Conservation (phyloP, 2,888 invertebrate species). For the Chrysolina oricalcia region DNA sequence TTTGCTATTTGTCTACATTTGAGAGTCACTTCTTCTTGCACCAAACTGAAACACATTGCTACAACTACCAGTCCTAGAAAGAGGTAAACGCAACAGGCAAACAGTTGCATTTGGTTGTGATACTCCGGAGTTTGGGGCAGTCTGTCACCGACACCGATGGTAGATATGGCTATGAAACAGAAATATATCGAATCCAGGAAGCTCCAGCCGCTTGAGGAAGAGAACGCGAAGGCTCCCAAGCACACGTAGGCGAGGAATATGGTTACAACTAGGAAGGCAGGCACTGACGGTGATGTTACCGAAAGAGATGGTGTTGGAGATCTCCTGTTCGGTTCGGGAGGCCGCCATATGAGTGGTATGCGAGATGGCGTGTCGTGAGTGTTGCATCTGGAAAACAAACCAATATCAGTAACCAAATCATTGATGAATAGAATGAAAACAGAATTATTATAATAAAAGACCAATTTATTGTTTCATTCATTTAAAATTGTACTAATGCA, state of each 20-base stretch:
- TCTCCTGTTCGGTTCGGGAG: conserved; percentile 66
- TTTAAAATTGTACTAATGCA: no score
- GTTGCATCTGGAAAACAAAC: conserved; percentile 63
- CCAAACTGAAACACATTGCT: conserved; percentile 88
- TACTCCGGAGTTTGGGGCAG: conserved; percentile 64
- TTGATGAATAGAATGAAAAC: no score
- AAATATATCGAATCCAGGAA: conserved; percentile 88
- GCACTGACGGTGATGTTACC: conserved; percentile 74
- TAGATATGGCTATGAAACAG: conserved; percentile 88
- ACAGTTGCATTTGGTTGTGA: conserved; percentile 80
- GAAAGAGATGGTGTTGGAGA: conserved; percentile 66
- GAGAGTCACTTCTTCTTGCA: conserved; percentile 86
- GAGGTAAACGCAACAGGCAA: conserved; percentile 86
- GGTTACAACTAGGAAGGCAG: conserved; percentile 76
- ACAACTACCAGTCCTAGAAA: conserved; percentile 86
- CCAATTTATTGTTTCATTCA: no score
- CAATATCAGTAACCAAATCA: conserved; percentile 3
- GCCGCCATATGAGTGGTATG: conserved; percentile 81
- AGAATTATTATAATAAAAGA: no score
- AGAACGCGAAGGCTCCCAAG: conserved; percentile 84
- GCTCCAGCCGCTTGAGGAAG: conserved; percentile 85
- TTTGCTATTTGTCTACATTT: conserved; percentile 83
- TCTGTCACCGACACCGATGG: conserved; percentile 85
- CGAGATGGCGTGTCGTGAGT: conserved; percentile 85
- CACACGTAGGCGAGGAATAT: conserved; percentile 84